Base-by-base conservation (phyloP, 2,113 vertebrate species). In the Trogon surrucura region DNA sequence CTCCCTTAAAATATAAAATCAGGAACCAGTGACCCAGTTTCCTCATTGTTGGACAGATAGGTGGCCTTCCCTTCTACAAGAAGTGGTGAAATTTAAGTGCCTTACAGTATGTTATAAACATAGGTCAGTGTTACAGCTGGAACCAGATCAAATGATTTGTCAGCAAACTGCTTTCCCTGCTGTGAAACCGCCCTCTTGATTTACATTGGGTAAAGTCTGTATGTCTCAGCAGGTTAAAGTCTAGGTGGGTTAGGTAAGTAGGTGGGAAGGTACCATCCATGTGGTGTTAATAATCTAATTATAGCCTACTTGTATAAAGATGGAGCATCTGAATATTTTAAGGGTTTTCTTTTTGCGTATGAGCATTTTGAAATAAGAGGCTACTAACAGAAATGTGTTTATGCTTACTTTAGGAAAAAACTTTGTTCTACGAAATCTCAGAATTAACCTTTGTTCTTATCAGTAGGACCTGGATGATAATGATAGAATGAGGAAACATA, bases 81-180 rank as follows among this genome's bases (percentile, higher is more conserved):
- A 16, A 58, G 58, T 21, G 32, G 66, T 66, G 67, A 17, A 72
- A 85, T 85, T 51, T 44, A 60, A 85, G 58, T 78, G 58, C 36
- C 51, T 93, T 61, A 38, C 47, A 54, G 38, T 23, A 2, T 27
- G 41, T 57, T 92, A 29, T 41, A 21, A 62, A 85, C 88, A 66
- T 93, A 93, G 79, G 87, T 91, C 87, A 93, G 66, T 95, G 79
- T 96, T 90, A 77, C 6, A 94, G 80, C 91, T 94, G 91, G 83
- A 95, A 77, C 66, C 58, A 60, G 61, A 45, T 85, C 71, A 88
- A 66, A 38, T 70, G 56, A 65, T 85, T 34, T 94, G 74, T 51
- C 64, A 65, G 74, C 53, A 80, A 88, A 81, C 58, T 61, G 4
- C 72, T 91, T 84, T 90, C 67, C 44, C 56, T 90, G 38, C 62